Evolutionary conservation across 2,797 vertebrate genomes (phyloP).

Genomic region (Myoxocephalus aenaeus): DNA sequence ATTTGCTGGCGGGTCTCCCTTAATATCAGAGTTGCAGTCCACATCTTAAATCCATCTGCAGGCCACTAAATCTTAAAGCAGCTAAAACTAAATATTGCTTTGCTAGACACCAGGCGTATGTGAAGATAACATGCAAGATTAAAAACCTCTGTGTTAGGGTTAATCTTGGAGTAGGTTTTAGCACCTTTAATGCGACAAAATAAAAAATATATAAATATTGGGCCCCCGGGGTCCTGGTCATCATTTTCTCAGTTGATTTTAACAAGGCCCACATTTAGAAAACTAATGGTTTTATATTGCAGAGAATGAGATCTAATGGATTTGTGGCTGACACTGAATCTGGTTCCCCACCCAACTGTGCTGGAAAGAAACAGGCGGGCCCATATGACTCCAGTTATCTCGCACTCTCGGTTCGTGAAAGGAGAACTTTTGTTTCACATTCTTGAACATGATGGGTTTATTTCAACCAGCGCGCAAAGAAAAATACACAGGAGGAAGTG

Average conservation of each 20-base stretch:
- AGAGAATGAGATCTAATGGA: slow-evolving; percentile 55
- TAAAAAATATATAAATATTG: background rate
- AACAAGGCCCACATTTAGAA: slow-evolving; percentile 60
- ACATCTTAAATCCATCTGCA: background rate
- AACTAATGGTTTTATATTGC: slow-evolving; percentile 59
- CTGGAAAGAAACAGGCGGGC: slow-evolving; percentile 39
- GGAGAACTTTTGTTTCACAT: slow-evolving; percentile 77
- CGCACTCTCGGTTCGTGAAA: slow-evolving; percentile 69
- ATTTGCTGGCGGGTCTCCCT: slow-evolving; percentile 6
- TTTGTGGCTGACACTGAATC: slow-evolving; percentile 35
- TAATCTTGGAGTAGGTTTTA: background rate
- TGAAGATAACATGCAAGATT: background rate
- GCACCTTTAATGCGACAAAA: background rate
- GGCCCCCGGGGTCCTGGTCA: slow-evolving; percentile 39
- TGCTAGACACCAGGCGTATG: background rate
- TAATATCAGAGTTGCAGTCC: background rate
- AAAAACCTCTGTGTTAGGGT: slow-evolving; percentile 4
- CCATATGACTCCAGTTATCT: slow-evolving; percentile 82
- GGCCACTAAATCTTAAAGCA: background rate
- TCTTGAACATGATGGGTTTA: slow-evolving; percentile 76
- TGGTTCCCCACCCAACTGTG: slow-evolving; percentile 35
- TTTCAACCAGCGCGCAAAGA: slow-evolving; percentile 74
- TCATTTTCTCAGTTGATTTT: slow-evolving; percentile 60
- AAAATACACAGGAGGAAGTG: slow-evolving; percentile 74
- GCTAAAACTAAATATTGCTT: background rate